A percentile compares a stretch with the other conserved stretches of the same genome.
Conservation (phyloP, 2,113 vertebrate genomes). For the Cervus canadensis region DNA sequence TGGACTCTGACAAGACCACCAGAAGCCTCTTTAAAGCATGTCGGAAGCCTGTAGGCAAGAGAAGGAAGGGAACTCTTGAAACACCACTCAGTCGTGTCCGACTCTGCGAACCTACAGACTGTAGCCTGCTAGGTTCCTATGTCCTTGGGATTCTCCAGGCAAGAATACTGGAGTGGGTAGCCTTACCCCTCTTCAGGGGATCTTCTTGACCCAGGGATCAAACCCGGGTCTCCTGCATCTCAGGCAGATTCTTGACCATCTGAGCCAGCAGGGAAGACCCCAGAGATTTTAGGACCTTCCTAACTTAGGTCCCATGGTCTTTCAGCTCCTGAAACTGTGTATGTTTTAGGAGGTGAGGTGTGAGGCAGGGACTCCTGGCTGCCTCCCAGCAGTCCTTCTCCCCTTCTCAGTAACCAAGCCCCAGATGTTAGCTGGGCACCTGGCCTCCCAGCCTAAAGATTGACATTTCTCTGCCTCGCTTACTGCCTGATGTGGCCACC, state of each 20-base stretch:
- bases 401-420: not conserved
- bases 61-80: not conserved
- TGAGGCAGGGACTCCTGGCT: not conserved
- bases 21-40: not conserved
- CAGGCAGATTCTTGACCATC: not conserved
- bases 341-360: not conserved
- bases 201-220: not conserved
- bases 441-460: not conserved
- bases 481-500: not conserved
- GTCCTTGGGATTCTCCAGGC: not conserved
- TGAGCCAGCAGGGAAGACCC: not conserved
- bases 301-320: not conserved
- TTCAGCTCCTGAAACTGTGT: not conserved
- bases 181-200: not conserved
- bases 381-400: not conserved
- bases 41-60: not conserved
- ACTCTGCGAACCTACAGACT: not conserved
- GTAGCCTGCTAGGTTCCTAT: not conserved
- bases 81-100: not conserved
- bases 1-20: not conserved
- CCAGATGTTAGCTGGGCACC: not conserved
- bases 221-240: not conserved
- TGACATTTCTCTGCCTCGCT: not conserved
- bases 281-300: not conserved
- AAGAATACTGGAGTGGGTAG: not conserved